Conservation (phyloP, 1,140 invertebrate genomes). For the Limonius californicus region DNA sequence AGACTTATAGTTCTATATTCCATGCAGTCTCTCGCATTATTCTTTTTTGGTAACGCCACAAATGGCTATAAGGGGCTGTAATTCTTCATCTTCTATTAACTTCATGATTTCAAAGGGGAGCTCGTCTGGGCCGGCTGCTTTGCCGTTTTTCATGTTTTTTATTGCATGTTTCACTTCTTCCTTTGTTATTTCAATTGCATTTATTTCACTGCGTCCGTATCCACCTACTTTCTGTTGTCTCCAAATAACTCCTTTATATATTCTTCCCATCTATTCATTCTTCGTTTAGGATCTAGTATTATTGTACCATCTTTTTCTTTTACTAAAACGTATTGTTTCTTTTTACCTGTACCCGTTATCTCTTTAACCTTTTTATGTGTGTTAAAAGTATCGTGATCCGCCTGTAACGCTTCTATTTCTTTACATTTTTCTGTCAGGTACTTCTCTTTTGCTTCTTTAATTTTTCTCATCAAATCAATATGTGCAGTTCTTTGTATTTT, state of each 20-base stretch:
- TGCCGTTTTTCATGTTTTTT: conserved; percentile 18
- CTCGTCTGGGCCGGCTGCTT: not conserved
- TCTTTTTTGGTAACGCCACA: too few species aligned
- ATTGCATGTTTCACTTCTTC: conserved; percentile 15
- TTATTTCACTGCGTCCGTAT: not conserved
- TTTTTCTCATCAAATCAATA: conserved; percentile 18
- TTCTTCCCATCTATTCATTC: conserved; percentile 21
- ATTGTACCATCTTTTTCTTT: conserved; percentile 17
- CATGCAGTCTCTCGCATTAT: too few species aligned
- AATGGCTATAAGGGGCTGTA: not conserved
- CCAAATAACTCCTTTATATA: conserved; percentile 24
- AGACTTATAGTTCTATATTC: too few species aligned
- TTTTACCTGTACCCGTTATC: conserved; percentile 12
- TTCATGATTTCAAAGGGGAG: conserved; percentile 30
- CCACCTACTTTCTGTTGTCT: not conserved
- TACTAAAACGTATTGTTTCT: not conserved
- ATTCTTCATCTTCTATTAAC: conserved; percentile 3
- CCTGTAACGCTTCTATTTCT: conserved; percentile 24
- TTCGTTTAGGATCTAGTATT: conserved; percentile 18
- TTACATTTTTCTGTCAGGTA: conserved; percentile 23
- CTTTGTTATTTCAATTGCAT: conserved; percentile 21
- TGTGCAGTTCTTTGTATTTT: conserved; percentile 23
- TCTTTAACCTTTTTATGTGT: conserved; percentile 18
- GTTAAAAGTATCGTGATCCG: conserved; percentile 21
- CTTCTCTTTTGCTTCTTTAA: conserved; percentile 22